These are phyloP conservation scores for Pterocles orientalis DNA, from an alignment of 2,113 vertebrate species.

Conservation along the genomic window DNA sequence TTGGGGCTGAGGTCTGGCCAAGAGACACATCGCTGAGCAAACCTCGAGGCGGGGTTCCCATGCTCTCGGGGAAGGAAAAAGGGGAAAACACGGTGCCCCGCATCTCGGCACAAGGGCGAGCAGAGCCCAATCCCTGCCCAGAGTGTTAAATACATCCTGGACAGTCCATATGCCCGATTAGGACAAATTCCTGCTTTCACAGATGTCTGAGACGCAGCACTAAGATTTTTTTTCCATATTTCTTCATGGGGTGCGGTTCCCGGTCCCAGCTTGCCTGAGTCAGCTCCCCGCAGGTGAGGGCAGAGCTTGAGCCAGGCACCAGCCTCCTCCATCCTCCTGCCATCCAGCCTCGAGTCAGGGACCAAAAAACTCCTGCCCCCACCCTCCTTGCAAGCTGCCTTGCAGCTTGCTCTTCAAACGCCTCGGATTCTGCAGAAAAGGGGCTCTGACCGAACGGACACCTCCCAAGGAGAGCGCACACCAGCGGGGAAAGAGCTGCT, in stretches of 20 bases:
- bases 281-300: neutral
- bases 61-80: neutral
- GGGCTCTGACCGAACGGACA: neutral
- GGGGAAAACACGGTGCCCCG: fast-evolving
- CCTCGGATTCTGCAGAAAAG: neutral
- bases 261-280: fast-evolving
- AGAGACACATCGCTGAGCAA: neutral
- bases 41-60: fast-evolving
- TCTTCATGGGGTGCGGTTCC: neutral
- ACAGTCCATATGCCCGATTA: fast-evolving
- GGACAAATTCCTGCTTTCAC: neutral
- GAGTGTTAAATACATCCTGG: neutral
- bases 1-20: neutral
- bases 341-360: neutral
- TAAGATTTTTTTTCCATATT: too few species aligned
- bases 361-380: neutral
- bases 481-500: neutral
- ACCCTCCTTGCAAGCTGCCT: neutral
- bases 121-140: neutral
- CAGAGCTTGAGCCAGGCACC: neutral
- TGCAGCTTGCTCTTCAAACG: neutral
- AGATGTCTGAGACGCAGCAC: neutral
- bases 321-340: neutral
- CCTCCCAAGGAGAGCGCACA: fast-evolving
- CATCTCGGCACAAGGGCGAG: neutral